These are phyloP conservation scores for Aphaenogaster floridana DNA, from an alignment of 1,140 invertebrate genomes.

Conservation along the genomic window DNA sequence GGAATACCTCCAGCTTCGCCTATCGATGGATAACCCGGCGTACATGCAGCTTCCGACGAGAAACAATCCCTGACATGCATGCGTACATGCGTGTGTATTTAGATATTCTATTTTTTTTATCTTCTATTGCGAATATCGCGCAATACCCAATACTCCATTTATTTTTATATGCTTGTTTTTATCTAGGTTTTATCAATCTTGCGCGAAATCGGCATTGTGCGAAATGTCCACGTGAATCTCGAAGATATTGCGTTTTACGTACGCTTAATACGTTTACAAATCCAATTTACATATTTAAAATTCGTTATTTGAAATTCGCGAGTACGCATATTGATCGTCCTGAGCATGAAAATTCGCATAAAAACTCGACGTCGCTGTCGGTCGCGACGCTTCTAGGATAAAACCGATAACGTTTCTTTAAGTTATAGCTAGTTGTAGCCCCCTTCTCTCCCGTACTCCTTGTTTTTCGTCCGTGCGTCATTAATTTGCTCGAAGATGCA, in stretches of 20 bases:
- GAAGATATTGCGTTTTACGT: neutral
- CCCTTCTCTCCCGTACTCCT: neutral
- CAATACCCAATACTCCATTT: neutral
- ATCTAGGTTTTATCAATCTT: no score
- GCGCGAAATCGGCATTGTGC: no score
- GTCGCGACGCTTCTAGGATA: neutral
- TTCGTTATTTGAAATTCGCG: neutral
- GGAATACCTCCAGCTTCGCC: neutral
- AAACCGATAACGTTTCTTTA: neutral
- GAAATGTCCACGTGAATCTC: neutral
- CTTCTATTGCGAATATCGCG: neutral
- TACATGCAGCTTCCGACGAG: neutral
- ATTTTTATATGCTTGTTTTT: neutral
- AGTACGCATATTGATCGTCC: neutral
- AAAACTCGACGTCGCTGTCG: neutral
- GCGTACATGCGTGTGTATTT: neutral
- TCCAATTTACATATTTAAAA: neutral
- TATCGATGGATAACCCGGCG: neutral
- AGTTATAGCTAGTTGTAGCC: neutral
- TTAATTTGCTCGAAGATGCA: neutral
- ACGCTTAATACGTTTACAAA: conserved; percentile 11
- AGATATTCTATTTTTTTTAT: neutral
- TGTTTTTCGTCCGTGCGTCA: neutral
- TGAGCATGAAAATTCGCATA: neutral
- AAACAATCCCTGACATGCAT: neutral